Evolutionary conservation across 2,888 invertebrate genomes (phyloP), one percentile per base, ranked within the genome.

Genomic region (Eupithecia inturbata): DNA sequence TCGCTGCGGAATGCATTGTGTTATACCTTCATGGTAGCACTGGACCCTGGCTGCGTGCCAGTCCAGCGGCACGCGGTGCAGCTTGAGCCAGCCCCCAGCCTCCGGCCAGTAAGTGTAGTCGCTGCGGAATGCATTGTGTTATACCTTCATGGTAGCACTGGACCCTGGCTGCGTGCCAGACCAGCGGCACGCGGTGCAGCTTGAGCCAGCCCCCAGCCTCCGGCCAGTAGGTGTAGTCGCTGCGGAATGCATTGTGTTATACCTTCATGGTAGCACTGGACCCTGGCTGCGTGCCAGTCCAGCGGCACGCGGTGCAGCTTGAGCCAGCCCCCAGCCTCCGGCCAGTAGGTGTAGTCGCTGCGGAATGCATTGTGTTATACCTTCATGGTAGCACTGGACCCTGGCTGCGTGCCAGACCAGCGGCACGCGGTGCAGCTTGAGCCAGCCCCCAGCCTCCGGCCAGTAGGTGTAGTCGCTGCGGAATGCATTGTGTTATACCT

Each of bases 221-320:
- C 12, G 26, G 49, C 16, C 33, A 28, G 12, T 26, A 67, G 14
- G 28, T 36, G 39, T 73, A 73, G 67, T 70, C 73, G 4, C 5
- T n/a, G n/a, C 71, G 26, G 67, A 49, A 67, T 49, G 49, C n/a
- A 33, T 67, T n/a, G n/a, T 33, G 36, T 9, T 6, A 22, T 63
- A 70, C 73, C 73, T 73, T 73, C 82, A 70, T 16, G 79, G 71
- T 64, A 57, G 77, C 71, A 85, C 79, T 26, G 81, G 75, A 63
- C 78, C 71, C 78, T 79, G 3, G 87, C 87, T 33, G 85, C 83
- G 6, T 67, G 77, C 84, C 85, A 87, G 67, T 79, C 81, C 3
- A 84, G 79, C 0, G 87, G 86, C 10, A 84, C 74, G 14, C 73
- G 76, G 67, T 86, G 83, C 26, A 85, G 79, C 78, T 86, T 87